phyloP scores from a whole-genome alignment of 2,888 invertebrate genomes.

The Erebia ligea region DNA sequence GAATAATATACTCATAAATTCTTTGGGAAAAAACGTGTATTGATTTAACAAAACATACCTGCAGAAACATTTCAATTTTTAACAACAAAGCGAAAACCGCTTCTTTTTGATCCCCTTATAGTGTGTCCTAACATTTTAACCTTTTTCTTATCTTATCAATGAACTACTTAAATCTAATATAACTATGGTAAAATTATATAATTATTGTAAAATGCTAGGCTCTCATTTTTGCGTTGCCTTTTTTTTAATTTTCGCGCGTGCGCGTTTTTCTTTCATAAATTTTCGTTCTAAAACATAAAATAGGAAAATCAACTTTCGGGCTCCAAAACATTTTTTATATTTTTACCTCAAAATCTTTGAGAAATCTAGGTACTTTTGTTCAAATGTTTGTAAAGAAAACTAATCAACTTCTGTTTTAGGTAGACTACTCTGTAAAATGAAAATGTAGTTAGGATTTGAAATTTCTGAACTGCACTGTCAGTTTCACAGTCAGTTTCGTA shows the following conservation, averaged over 20 bases:
- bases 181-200: conserved; percentile 45
- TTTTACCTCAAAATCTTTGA: too few species aligned
- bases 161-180: conserved; percentile 57
- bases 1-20: conserved; percentile 33
- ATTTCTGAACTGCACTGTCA: neutral
- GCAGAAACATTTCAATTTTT: conserved; percentile 79
- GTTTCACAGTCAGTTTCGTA: too few species aligned
- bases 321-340: neutral
- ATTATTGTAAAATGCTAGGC: conserved; percentile 44
- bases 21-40: conserved; percentile 43
- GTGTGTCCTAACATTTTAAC: conserved; percentile 66
- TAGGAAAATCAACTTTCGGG: neutral
- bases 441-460: neutral
- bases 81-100: conserved; percentile 66
- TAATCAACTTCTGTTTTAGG: too few species aligned
- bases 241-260: conserved; percentile 52
- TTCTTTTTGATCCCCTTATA: conserved; percentile 62
- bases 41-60: conserved; percentile 61
- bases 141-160: conserved; percentile 48
- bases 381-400: too few species aligned
- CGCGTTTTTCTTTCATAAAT: conserved; percentile 31
- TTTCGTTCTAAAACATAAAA: conserved; percentile 9
- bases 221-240: conserved; percentile 49
- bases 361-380: too few species aligned
- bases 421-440: too few species aligned